Evolutionary conservation across 2,888 invertebrate genomes (phyloP).

Genomic region (Lordiphosa fenestrarum): DNA sequence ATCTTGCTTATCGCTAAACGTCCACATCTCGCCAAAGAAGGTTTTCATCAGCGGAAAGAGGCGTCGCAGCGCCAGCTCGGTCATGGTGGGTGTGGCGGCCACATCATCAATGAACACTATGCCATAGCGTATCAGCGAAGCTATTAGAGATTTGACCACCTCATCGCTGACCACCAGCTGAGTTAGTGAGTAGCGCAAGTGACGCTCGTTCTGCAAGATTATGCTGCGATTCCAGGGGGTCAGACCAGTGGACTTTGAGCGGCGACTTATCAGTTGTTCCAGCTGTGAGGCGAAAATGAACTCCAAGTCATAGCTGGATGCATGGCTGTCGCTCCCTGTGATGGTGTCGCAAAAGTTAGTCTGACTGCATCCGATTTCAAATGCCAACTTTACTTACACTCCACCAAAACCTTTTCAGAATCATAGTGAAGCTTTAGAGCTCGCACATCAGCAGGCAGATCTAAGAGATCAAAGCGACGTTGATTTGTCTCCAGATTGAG

Average conservation of each 20-base stretch:
- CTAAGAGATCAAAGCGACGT: conserved; percentile 82
- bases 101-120: conserved; percentile 79
- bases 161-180: conserved; percentile 81
- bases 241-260: conserved; percentile 65
- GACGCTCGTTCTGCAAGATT: conserved; percentile 78
- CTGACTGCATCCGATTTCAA: too few relatives aligned
- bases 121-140: conserved; percentile 77
- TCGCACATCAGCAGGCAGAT: conserved; percentile 81
- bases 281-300: conserved; percentile 57
- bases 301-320: conserved; percentile 41
- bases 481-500: conserved; percentile 83
- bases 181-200: conserved; percentile 79
- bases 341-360: not conserved
- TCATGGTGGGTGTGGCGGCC: conserved; percentile 75
- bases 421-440: conserved; percentile 76
- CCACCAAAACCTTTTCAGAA: conserved; percentile 74
- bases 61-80: conserved; percentile 81
- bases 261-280: conserved; percentile 48
- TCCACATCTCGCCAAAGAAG: conserved; percentile 88
- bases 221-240: conserved; percentile 81
- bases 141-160: conserved; percentile 81
- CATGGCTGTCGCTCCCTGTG: conserved; percentile 53
- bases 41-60: conserved; percentile 86
- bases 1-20: conserved; percentile 82
- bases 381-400: conserved; percentile 81